Evolutionary conservation across 1,140 invertebrate species (phyloP).

Genomic region (Cepaea nemoralis): DNA sequence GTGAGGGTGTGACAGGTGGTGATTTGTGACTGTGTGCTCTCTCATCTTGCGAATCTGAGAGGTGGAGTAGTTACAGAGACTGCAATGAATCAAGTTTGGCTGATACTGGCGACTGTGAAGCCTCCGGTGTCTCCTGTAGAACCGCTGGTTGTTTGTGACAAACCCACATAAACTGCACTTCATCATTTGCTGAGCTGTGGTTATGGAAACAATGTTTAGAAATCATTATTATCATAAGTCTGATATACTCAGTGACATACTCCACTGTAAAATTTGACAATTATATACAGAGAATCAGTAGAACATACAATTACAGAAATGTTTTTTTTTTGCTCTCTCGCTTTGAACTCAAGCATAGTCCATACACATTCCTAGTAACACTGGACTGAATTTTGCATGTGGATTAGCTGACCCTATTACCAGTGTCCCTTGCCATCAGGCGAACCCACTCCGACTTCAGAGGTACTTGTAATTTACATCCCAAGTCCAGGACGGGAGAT

Average conservation of each 20-base stretch:
- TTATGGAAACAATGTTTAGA: background rate
- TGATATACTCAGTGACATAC: background rate
- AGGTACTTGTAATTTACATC: too few relatives aligned
- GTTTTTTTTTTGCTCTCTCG: too few relatives aligned
- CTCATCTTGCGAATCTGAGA: slow-evolving; percentile 37
- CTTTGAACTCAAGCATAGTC: too few relatives aligned
- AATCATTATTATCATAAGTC: background rate
- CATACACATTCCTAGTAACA: too few relatives aligned
- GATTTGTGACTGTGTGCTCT: slow-evolving; percentile 34
- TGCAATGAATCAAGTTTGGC: slow-evolving; percentile 33
- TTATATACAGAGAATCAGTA: background rate
- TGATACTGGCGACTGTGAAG: slow-evolving; percentile 37
- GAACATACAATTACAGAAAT: too few relatives aligned
- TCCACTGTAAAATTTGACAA: too few relatives aligned
- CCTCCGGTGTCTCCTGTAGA: slow-evolving; percentile 34
- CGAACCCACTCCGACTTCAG: too few relatives aligned
- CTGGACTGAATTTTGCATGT: too few relatives aligned
- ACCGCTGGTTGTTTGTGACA: slow-evolving; percentile 30
- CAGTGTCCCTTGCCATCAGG: too few relatives aligned
- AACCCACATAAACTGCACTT: slow-evolving; percentile 40
- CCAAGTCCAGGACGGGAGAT: too few relatives aligned
- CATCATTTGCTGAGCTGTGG: slow-evolving; percentile 35
- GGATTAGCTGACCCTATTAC: too few relatives aligned
- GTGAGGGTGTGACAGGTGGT: slow-evolving; percentile 34
- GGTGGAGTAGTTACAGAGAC: slow-evolving; percentile 37